Evolutionary conservation across 1,140 invertebrate genomes (phyloP).

Genomic region (Leptonema lineaticorne): DNA sequence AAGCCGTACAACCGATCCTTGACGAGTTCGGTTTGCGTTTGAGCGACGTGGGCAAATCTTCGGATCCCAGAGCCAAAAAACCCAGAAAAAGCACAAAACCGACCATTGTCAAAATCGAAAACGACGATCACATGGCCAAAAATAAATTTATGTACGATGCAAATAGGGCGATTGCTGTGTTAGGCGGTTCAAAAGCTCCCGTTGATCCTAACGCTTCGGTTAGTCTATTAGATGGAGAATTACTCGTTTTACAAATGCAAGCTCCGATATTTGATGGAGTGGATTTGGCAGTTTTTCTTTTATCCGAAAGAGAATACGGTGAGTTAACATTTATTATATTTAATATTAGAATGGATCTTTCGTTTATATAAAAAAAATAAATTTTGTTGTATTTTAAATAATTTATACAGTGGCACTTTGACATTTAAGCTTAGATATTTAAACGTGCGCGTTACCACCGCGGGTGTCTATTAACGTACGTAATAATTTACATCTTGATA

Average conservation of each 20-base stretch:
- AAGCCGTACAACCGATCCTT: conserved; percentile 49
- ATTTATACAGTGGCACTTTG: too few species aligned
- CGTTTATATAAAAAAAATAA: too few species aligned
- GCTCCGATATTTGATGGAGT: conserved; percentile 56
- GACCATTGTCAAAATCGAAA: neutral
- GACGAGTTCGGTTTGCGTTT: conserved; percentile 48
- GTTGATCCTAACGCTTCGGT: conserved; percentile 61
- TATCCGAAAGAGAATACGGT: conserved; percentile 55
- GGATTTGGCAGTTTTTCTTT: conserved; percentile 51
- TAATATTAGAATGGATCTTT: too few species aligned
- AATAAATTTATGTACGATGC: conserved; percentile 52
- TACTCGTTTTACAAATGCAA: conserved; percentile 62
- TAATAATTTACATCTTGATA: too few species aligned
- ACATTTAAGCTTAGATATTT: too few species aligned
- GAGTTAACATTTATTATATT: too few species aligned
- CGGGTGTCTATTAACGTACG: too few species aligned
- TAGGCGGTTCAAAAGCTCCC: conserved; percentile 64
- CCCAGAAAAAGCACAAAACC: neutral
- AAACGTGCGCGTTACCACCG: too few species aligned
- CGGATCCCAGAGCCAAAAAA: neutral
- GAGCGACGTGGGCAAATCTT: conserved; percentile 43
- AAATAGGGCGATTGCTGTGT: conserved; percentile 55
- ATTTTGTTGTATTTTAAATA: too few species aligned
- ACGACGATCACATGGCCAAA: conserved; percentile 44
- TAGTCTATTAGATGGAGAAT: conserved; percentile 60